Percentiles rank a stretch among this genome's conserved stretches.
Evolutionary conservation across 2,797 vertebrate species (phyloP).

Genomic region (Chrysocyon brachyurus): DNA sequence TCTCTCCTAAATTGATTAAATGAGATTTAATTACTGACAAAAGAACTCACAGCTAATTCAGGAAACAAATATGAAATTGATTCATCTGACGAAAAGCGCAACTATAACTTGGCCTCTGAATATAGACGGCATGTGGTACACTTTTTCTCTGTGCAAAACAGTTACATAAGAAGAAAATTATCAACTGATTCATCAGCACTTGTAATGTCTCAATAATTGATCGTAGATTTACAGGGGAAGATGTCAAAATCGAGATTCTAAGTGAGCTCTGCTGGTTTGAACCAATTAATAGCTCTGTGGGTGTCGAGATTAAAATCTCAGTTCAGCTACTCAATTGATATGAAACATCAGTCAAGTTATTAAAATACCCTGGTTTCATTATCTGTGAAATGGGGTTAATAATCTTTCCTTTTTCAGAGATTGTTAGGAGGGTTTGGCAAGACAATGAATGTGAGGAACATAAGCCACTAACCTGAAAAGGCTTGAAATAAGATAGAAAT

Average conservation of each 20-base stretch:
- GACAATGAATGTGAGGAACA: not conserved
- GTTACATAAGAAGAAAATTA: not conserved
- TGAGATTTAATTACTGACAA: constrained; percentile 68
- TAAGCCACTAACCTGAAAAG: not conserved
- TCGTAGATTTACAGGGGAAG: constrained; percentile 29
- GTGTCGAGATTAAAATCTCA: not conserved
- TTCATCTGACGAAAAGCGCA: constrained; percentile 34
- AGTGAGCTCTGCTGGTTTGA: not conserved
- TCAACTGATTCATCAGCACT: not conserved
- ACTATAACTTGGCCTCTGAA: constrained; percentile 13
- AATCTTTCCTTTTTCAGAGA: not conserved
- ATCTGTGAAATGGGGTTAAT: not conserved
- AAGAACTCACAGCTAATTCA: constrained; percentile 64
- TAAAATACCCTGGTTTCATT: not conserved
- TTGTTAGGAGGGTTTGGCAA: not conserved
- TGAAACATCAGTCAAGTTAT: not conserved
- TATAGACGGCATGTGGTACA: not conserved
- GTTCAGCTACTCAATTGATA: not conserved
- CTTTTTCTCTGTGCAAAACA: not conserved
- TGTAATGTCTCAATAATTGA: constrained; percentile 28
- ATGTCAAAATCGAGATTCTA: not conserved
- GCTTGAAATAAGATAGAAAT: not conserved
- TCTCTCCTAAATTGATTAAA: constrained; percentile 77
- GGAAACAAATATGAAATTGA: constrained; percentile 55
- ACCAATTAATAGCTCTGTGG: not conserved